Evolutionary conservation across 2,797 vertebrate genomes (phyloP), one percentile per base, ranked within the genome.

Genomic region (Sciurus vulgaris): DNA sequence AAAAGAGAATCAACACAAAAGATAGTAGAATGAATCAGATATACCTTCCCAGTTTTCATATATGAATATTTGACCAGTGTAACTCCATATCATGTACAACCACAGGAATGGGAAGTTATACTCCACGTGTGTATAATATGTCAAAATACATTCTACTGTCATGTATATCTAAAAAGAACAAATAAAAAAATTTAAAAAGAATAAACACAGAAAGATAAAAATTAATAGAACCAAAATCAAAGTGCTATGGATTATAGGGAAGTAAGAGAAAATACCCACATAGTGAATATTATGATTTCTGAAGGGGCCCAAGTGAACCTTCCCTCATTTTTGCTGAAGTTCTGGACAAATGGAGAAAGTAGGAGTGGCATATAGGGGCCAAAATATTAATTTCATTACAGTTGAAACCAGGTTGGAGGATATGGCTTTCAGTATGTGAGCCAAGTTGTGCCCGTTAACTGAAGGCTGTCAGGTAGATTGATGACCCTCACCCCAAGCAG

Each of bases 271-370:
- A 28, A 65, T 79, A 26, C 17, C 38, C 41, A 33, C 17, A 5
- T 93, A 76, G 7, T 70, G 28, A 83, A 77, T 54, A 28, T 11
- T 77, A 18, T 56, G 54, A 83, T 87, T 86, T 93, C 30, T 79
- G 35, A 72, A 79, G 85, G 61, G 63, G 44, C 61, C 89, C 56
- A 69, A 81, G 76, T 90, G 82, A 93, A 70, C 41, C 17, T 61
- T 76, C 44, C 20, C 26, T 93, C 28, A 63, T 56, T 41, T n/a
- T 95, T 93, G 28, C 56, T 2, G 17, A 89, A 89, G 47, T 85
- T 93, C 38, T 49, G 26, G 78, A 86, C 38, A 93, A 89, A 85
- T 65, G 18, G 35, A 89, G 79, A 89, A 81, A 79, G 73, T 47
- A 72, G 22, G 28, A 85, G 15, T 84, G 26, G 65, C 63, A 15